Evolutionary conservation across 2,888 invertebrate species (phyloP).

Genomic region (Electrophaes corylata): DNA sequence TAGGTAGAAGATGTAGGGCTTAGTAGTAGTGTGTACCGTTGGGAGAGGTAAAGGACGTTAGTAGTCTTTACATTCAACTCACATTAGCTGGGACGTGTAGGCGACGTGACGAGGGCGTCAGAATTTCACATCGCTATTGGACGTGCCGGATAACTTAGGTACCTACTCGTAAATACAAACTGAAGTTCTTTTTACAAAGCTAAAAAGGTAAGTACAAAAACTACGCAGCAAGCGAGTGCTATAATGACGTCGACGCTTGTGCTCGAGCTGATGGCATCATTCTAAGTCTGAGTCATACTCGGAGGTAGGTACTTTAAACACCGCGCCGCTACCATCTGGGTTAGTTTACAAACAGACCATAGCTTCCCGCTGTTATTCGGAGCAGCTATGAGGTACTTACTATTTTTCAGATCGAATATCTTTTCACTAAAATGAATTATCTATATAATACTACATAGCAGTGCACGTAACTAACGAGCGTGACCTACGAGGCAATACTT

Average conservation of each 20-base stretch:
- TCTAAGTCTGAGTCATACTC: slow-evolving; percentile 59
- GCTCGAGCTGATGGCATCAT: slow-evolving; percentile 62
- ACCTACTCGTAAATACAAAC: slow-evolving; percentile 11
- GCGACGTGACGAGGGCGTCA: slow-evolving; percentile 52
- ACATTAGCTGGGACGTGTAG: slow-evolving; percentile 63
- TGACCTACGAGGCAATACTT: too few relatives aligned
- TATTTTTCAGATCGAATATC: slow-evolving; percentile 25
- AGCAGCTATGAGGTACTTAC: slow-evolving; percentile 13
- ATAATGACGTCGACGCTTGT: slow-evolving; percentile 45
- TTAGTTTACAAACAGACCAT: slow-evolving; percentile 66
- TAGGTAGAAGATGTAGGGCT: slow-evolving; percentile 34
- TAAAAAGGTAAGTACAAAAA: slow-evolving; percentile 38
- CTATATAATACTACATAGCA: too few relatives aligned
- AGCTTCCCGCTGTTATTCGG: slow-evolving; percentile 26
- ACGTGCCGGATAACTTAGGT: slow-evolving; percentile 26
- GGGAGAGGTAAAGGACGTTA: slow-evolving; percentile 65
- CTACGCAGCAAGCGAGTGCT: slow-evolving; percentile 49
- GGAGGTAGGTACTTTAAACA: slow-evolving; percentile 39
- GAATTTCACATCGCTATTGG: slow-evolving; percentile 31
- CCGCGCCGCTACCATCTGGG: slow-evolving; percentile 46
- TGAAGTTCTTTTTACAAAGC: slow-evolving; percentile 37
- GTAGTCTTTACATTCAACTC: slow-evolving; percentile 70
- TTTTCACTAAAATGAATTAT: too few relatives aligned
- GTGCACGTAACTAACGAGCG: too few relatives aligned
- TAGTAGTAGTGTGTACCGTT: slow-evolving; percentile 49